Evolutionary conservation across 2,797 vertebrate species (phyloP).

Genomic region (Selene dorsalis): DNA sequence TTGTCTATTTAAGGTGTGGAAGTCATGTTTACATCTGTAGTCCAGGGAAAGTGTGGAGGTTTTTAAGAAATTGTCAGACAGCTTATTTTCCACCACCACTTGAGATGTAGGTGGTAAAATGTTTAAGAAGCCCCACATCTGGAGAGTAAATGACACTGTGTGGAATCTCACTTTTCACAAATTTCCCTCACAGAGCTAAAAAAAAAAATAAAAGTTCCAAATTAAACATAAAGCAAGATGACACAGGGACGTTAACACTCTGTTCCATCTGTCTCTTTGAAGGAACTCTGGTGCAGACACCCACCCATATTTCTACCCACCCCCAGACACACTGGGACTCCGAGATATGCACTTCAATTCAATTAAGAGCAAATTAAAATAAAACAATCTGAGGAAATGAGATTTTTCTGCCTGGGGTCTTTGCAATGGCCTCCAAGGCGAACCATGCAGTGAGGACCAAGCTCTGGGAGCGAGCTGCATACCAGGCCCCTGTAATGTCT

Average conservation of each 20-base stretch:
- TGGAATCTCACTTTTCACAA: constrained; percentile 27
- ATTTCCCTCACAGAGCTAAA: constrained; percentile 12
- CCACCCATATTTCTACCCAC: background rate
- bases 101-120: constrained; percentile 34
- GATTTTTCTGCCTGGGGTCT: constrained; percentile 26
- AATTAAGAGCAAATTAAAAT: constrained; percentile 59
- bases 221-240: constrained; percentile 26
- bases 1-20: constrained; percentile 34
- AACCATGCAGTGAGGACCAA: constrained; percentile 7
- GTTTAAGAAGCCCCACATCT: constrained; percentile 22
- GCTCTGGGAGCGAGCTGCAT: constrained; percentile 43
- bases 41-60: constrained; percentile 21
- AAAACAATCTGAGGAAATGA: constrained; percentile 57
- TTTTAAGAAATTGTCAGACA: constrained; percentile 26
- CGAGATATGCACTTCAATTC: constrained; percentile 43
- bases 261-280: background rate
- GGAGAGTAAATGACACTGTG: constrained; percentile 26
- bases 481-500: constrained; percentile 41
- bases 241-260: constrained; percentile 19
- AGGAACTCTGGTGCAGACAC: constrained; percentile 3
- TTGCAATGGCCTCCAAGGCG: background rate
- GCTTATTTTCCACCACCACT: constrained; percentile 23
- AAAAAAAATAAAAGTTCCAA: constrained; percentile 15
- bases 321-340: constrained; percentile 3
- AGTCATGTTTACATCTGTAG: constrained; percentile 40